phyloP scores from a whole-genome alignment of 2,888 invertebrate genomes.

The Lasioglossum zephyrum region DNA sequence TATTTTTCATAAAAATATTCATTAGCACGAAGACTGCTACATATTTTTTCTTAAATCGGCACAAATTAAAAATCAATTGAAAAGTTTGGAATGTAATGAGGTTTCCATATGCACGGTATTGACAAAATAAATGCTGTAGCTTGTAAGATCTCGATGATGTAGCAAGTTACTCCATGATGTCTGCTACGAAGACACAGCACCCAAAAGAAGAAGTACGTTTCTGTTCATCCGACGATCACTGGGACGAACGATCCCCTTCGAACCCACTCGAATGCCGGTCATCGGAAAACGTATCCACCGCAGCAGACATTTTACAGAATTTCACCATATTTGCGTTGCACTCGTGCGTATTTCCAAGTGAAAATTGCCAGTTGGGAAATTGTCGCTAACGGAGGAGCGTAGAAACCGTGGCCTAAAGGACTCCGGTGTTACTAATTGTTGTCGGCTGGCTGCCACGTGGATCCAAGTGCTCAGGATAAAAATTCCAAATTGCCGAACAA shows the following conservation, averaged over 20 bases:
- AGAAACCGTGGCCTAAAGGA: slow-evolving; percentile 39
- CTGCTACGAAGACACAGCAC: not conserved
- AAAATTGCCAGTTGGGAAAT: slow-evolving; percentile 44
- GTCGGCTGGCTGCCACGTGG: slow-evolving; percentile 33
- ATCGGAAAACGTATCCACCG: slow-evolving; percentile 39
- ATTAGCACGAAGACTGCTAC: no score
- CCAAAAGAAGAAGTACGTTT: not conserved
- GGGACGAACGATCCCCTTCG: slow-evolving; percentile 8
- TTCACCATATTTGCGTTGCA: slow-evolving; percentile 51
- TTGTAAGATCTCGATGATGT: not conserved
- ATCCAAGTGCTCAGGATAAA: slow-evolving; percentile 68
- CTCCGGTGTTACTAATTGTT: slow-evolving; percentile 52
- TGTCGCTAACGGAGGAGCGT: slow-evolving; percentile 14
- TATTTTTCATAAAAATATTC: not conserved
- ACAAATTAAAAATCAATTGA: not conserved
- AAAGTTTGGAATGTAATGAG: not conserved
- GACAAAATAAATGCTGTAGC: not conserved
- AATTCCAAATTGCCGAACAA: slow-evolving; percentile 74
- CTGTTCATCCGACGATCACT: not conserved
- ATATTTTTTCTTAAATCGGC: not conserved
- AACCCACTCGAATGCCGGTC: slow-evolving; percentile 13
- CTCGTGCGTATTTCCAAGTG: slow-evolving; percentile 49
- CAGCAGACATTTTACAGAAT: slow-evolving; percentile 50
- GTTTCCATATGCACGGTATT: not conserved
- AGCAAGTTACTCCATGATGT: not conserved